phyloP scores from a whole-genome alignment of 1,140 invertebrate genomes.

The Atta colombica region DNA sequence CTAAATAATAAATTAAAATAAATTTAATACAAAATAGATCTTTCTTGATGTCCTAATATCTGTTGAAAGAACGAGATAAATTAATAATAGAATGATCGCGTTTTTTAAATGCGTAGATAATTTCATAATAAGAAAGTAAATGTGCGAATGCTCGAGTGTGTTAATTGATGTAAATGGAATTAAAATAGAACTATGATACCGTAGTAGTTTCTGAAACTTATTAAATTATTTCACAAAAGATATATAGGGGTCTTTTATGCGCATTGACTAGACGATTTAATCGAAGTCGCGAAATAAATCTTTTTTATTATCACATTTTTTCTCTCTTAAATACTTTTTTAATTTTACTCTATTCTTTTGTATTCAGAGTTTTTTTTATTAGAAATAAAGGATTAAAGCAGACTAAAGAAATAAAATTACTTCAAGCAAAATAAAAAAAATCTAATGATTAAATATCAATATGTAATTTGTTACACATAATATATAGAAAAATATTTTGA shows the following conservation, averaged over 20 bases:
- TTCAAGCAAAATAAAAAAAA: too few relatives aligned
- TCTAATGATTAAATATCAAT: too few relatives aligned
- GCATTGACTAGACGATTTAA: too few relatives aligned
- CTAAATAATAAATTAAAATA: background rate
- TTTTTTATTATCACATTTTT: too few relatives aligned
- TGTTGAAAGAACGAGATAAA: too few relatives aligned
- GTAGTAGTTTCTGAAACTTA: background rate
- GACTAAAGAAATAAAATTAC: too few relatives aligned
- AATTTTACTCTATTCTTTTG: too few relatives aligned
- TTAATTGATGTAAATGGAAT: slow-evolving; percentile 5
- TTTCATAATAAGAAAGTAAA: slow-evolving; percentile 14
- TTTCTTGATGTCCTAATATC: background rate
- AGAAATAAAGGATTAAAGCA: too few relatives aligned
- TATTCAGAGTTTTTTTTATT: too few relatives aligned
- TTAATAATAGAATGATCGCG: background rate
- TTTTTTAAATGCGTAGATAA: background rate
- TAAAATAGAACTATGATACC: background rate
- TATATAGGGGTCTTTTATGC: background rate
- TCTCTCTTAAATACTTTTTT: too few relatives aligned
- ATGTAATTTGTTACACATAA: too few relatives aligned
- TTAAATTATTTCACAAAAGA: slow-evolving; percentile 14
- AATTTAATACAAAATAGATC: background rate
- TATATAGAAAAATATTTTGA: background rate
- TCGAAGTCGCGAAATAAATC: too few relatives aligned
- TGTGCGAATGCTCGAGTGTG: background rate